These are phyloP conservation scores for Drosophila monieri DNA, from an alignment of 2,888 invertebrate genomes.

Conservation along the genomic window DNA sequence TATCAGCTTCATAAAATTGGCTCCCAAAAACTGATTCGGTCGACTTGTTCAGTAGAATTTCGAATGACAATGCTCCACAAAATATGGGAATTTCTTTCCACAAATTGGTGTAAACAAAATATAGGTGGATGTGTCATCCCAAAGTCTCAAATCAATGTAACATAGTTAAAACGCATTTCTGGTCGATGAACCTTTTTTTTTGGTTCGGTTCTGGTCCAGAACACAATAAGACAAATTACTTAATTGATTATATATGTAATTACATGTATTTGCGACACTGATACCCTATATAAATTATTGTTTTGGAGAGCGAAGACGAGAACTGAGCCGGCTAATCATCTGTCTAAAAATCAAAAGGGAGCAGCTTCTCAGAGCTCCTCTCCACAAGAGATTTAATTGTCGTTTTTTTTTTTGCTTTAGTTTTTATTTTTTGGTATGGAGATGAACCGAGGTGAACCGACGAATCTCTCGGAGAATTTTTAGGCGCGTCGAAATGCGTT, in stretches of 20 bases:
- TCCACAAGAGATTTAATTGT: conserved; percentile 33
- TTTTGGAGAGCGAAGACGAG: conserved; percentile 10
- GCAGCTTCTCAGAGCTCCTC: conserved; percentile 23
- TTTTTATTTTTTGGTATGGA: conserved; percentile 35
- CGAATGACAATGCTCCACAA: conserved; percentile 41
- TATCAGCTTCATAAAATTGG: conserved; percentile 32
- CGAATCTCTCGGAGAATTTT: conserved; percentile 56
- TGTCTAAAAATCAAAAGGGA: conserved; percentile 56
- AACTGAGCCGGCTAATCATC: conserved; percentile 53
- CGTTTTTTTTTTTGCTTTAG: background rate
- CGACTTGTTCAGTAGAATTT: conserved; percentile 40
- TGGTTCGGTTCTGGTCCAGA: background rate
- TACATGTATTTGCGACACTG: conserved; percentile 51
- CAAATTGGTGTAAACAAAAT: conserved; percentile 22
- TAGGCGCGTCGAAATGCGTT: conserved; percentile 31
- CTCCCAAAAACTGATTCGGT: conserved; percentile 31
- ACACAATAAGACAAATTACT: conserved; percentile 54
- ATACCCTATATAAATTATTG: conserved; percentile 32
- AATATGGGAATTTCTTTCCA: conserved; percentile 26
- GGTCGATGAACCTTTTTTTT: conserved; percentile 43
- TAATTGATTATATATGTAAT: conserved; percentile 70
- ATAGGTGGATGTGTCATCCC: conserved; percentile 7
- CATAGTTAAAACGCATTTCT: conserved; percentile 24
- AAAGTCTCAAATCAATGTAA: background rate
- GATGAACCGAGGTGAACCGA: conserved; percentile 61